phyloP scores from a whole-genome alignment of 2,888 invertebrate genomes.

The Ormyrus nitidulus region DNA sequence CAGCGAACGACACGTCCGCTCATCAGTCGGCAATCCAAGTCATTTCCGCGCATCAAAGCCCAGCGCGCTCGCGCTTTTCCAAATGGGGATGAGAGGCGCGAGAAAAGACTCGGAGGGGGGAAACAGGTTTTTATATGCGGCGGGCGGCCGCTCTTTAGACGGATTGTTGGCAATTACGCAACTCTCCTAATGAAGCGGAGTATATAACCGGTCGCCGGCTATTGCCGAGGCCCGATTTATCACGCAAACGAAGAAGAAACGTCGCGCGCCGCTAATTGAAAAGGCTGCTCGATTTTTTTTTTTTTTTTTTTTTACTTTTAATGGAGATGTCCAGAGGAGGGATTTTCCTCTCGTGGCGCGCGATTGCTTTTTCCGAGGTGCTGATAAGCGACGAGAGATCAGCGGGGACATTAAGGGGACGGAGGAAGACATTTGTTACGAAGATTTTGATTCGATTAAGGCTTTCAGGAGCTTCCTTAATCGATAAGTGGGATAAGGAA shows the following conservation, averaged over 20 bases:
- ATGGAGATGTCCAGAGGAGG: too few species aligned
- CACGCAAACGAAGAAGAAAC: not conserved
- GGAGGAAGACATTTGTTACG: not conserved
- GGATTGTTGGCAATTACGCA: conserved; percentile 51
- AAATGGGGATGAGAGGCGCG: not conserved
- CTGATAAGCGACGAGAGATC: not conserved
- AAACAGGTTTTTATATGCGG: conserved; percentile 39
- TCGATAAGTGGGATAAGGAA: too few species aligned
- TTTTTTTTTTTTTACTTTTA: not conserved
- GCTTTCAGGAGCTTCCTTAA: too few species aligned
- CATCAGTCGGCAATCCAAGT: too few species aligned
- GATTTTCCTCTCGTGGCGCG: too few species aligned
- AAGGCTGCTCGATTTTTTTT: not conserved
- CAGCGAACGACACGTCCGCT: too few species aligned
- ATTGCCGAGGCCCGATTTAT: not conserved
- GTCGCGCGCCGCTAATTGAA: too few species aligned
- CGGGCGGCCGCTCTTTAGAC: not conserved
- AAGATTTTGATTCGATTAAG: too few species aligned
- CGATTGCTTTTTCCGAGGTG: not conserved
- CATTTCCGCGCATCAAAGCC: too few species aligned
- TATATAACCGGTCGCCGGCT: conserved; percentile 33
- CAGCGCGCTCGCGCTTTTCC: not conserved
- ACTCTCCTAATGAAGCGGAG: conserved; percentile 50
- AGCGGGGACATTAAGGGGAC: not conserved
- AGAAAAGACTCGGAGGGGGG: conserved; percentile 8